Percentiles rank a stretch among this genome's conserved stretches.
Evolutionary conservation across 2,797 vertebrate species (phyloP).

Genomic region (Distichodus sexfasciatus): DNA sequence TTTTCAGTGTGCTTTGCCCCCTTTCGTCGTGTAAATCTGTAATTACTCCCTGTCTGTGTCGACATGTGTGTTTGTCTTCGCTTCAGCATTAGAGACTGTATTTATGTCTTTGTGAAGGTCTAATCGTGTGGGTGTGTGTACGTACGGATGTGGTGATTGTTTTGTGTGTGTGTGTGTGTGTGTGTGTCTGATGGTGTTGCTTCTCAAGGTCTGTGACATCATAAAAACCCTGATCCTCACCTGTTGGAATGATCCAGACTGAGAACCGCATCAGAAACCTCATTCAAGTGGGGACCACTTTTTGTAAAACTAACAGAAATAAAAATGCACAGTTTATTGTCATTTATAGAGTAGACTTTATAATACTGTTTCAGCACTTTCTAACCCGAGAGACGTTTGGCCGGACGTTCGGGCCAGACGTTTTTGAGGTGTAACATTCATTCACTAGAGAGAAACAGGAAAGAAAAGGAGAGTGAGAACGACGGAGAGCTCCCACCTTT

Average conservation of each 20-base stretch:
- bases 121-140: conserved; percentile 3
- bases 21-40: conserved; percentile 30
- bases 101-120: conserved; percentile 14
- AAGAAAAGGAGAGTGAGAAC: conserved; percentile 45
- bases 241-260: conserved; percentile 60
- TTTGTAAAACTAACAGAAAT: conserved; percentile 54
- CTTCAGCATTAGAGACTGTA: conserved; percentile 6
- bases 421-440: conserved; percentile 65
- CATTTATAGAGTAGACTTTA: conserved; percentile 76
- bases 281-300: conserved; percentile 79
- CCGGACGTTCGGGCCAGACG: conserved; percentile 51
- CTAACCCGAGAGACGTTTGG: conserved; percentile 66
- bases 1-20: conserved; percentile 78
- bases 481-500: conserved; percentile 58
- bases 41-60: conserved; percentile 18
- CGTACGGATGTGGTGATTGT: too few relatives aligned
- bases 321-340: conserved; percentile 79
- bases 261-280: conserved; percentile 63
- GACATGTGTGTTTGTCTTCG: conserved; percentile 32
- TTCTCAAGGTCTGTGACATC: conserved; percentile 62
- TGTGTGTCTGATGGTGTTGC: conserved; percentile 24
- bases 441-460: conserved; percentile 62
- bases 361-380: conserved; percentile 81
- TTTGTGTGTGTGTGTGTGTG: conserved; percentile 18
- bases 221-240: conserved; percentile 62